Evolutionary conservation across 1,140 invertebrate genomes (phyloP).

Genomic region (Asobara japonica): DNA sequence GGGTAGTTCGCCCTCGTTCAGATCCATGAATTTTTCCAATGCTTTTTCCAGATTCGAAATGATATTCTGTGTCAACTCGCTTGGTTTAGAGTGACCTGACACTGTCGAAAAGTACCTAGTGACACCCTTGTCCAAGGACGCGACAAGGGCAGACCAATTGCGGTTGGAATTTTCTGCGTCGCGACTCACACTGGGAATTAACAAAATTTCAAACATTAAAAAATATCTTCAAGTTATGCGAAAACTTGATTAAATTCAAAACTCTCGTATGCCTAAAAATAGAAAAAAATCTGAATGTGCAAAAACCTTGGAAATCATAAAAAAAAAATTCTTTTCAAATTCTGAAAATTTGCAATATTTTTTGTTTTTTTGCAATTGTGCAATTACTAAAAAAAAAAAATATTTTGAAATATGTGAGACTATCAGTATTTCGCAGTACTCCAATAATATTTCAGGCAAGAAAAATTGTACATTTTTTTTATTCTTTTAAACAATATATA

Average conservation of each 20-base stretch:
- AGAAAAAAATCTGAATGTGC: too few relatives aligned
- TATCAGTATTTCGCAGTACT: not conserved
- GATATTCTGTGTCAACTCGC: constrained; percentile 77
- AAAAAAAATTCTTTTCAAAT: too few relatives aligned
- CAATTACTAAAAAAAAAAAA: too few relatives aligned
- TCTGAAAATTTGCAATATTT: too few relatives aligned
- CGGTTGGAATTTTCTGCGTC: too few relatives aligned
- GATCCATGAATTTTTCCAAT: constrained; percentile 64
- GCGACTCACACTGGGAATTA: too few relatives aligned
- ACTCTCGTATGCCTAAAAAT: too few relatives aligned
- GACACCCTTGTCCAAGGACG: constrained; percentile 73
- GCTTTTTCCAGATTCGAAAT: constrained; percentile 70
- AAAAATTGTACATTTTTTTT: not conserved
- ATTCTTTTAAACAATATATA: constrained; percentile 85
- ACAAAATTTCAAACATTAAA: not conserved
- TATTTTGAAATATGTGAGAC: too few relatives aligned
- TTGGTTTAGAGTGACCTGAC: constrained; percentile 73
- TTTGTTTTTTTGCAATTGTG: too few relatives aligned
- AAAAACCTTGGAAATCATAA: too few relatives aligned
- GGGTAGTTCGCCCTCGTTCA: constrained; percentile 65
- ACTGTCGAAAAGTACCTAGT: constrained; percentile 76
- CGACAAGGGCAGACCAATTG: constrained; percentile 72
- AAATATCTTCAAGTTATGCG: too few relatives aligned
- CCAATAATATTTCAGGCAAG: not conserved
- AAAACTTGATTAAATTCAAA: too few relatives aligned